Conservation (phyloP, 2,888 invertebrate genomes). For the Cantharis nigra region DNA sequence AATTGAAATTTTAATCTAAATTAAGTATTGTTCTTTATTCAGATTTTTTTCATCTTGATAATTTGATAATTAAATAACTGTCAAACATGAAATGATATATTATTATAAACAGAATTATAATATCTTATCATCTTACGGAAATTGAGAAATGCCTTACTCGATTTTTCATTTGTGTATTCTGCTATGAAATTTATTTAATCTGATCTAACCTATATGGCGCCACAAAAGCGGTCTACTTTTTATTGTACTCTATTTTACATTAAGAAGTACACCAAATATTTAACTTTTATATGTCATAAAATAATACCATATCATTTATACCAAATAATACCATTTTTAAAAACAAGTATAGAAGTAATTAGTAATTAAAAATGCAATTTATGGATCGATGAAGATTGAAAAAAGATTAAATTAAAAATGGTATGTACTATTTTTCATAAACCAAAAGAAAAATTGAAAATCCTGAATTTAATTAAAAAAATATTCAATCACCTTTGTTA, state of each 20-base stretch:
- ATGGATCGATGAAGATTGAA: too few relatives aligned
- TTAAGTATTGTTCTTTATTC: background rate
- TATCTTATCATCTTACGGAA: background rate
- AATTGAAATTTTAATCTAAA: background rate
- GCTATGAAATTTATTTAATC: background rate
- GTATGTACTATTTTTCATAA: too few relatives aligned
- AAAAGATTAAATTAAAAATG: too few relatives aligned
- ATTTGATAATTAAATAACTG: background rate
- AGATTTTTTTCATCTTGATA: background rate
- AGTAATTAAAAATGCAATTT: too few relatives aligned
- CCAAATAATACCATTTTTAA: too few relatives aligned
- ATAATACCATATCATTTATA: too few relatives aligned
- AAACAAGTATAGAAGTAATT: too few relatives aligned
- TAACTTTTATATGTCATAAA: background rate
- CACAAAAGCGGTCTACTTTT: background rate
- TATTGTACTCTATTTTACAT: background rate
- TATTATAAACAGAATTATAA: background rate
- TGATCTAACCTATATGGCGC: background rate
- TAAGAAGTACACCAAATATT: background rate
- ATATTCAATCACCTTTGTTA: too few relatives aligned
- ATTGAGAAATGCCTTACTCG: background rate
- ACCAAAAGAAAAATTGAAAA: too few relatives aligned
- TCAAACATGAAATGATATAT: background rate
- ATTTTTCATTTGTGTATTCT: background rate
- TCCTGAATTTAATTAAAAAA: too few relatives aligned